Conservation (phyloP, 2,797 vertebrate genomes). For the Cyclopterus lumpus region DNA sequence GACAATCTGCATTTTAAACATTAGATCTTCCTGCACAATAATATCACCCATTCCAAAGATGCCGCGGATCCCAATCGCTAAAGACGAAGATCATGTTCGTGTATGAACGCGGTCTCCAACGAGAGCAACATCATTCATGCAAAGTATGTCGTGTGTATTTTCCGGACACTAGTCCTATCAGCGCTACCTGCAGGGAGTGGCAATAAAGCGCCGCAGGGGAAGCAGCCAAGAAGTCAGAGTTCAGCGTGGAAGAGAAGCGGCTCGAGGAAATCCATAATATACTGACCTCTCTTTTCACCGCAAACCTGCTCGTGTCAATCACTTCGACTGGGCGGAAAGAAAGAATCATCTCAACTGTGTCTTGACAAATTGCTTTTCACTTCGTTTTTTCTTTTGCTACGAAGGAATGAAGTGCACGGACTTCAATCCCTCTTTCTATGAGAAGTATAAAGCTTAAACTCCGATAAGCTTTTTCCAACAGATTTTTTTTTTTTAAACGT, state of each 20-base stretch:
- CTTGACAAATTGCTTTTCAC: conserved; percentile 56
- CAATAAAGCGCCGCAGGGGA: conserved; percentile 41
- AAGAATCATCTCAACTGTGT: conserved; percentile 40
- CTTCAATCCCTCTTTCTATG: not conserved
- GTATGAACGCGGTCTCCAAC: not conserved
- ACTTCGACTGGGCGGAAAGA: conserved; percentile 42
- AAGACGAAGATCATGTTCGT: not conserved
- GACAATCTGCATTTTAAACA: conserved; percentile 17
- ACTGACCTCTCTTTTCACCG: conserved; percentile 52
- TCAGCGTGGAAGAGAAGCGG: conserved; percentile 53
- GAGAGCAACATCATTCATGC: not conserved
- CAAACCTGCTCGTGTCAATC: conserved; percentile 72
- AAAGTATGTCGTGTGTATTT: not conserved
- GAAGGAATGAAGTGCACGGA: conserved; percentile 14
- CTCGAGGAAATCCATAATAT: conserved; percentile 59
- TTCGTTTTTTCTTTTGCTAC: conserved; percentile 1
- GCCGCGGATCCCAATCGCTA: not conserved
- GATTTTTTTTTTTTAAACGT: conserved; percentile 43
- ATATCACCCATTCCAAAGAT: not conserved
- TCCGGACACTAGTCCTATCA: conserved; percentile 12
- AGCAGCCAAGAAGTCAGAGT: conserved; percentile 54
- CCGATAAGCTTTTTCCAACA: conserved; percentile 9
- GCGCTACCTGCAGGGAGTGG: conserved; percentile 21
- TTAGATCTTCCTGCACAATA: not conserved
- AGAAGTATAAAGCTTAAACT: conserved; percentile 22